Conservation (phyloP, 1,140 invertebrate species). For the Amyelois transitella region DNA sequence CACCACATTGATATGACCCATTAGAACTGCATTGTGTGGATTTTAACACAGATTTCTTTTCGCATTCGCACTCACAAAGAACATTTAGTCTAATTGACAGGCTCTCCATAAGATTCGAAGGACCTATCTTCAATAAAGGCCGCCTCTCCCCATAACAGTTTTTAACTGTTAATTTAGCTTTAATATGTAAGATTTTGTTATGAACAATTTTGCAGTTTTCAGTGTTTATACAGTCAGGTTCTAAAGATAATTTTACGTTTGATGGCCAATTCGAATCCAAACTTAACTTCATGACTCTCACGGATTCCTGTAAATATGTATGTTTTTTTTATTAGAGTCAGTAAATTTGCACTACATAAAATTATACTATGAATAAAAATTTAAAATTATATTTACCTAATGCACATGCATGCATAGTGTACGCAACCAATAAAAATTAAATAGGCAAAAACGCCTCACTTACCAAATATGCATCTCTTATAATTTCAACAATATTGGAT, state of each 20-base stretch:
- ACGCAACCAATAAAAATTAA: too few species aligned
- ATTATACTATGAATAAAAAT: too few species aligned
- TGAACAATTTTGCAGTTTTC: slow-evolving; percentile 26
- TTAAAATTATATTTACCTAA: too few species aligned
- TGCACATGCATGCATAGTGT: too few species aligned
- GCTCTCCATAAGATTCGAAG: slow-evolving; percentile 32
- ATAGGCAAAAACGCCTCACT: too few species aligned
- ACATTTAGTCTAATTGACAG: slow-evolving; percentile 34
- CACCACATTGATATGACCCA: slow-evolving; percentile 81
- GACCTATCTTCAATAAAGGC: slow-evolving; percentile 23
- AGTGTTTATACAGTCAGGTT: slow-evolving; percentile 32
- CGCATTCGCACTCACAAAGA: slow-evolving; percentile 73
- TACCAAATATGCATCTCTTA: slow-evolving; percentile 84
- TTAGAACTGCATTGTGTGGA: slow-evolving; percentile 66
- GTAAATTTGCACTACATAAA: too few species aligned
- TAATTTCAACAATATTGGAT: slow-evolving; percentile 62
- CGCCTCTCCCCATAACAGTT: slow-evolving; percentile 19
- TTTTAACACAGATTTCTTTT: slow-evolving; percentile 63
- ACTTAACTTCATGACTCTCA: slow-evolving; percentile 25
- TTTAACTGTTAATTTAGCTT: slow-evolving; percentile 27
- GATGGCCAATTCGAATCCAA: slow-evolving; percentile 14
- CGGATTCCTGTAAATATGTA: slow-evolving; percentile 23
- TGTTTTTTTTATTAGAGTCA: too few species aligned
- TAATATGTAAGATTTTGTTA: slow-evolving; percentile 21
- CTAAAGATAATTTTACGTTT: slow-evolving; percentile 27